Evolutionary conservation across 2,888 invertebrate genomes (phyloP), one percentile per base, ranked within the genome.

Genomic region (Drosophila neutralis): DNA sequence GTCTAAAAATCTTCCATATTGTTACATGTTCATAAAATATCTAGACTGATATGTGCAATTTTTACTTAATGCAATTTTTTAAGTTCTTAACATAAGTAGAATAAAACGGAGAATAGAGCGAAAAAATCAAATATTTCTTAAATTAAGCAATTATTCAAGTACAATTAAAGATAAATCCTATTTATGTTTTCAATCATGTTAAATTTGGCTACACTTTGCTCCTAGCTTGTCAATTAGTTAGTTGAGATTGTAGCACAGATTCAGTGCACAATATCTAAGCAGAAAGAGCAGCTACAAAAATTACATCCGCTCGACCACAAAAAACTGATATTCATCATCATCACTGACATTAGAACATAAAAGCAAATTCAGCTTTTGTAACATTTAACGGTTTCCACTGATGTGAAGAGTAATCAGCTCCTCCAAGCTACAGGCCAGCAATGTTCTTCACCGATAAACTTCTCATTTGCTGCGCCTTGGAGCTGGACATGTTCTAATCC

Each of bases 291-390:
- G 59, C 31, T 35, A 42, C 36, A 53, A 60, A 70, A 76, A 78
- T 18, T 18, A 18, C 38, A 38, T 38, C 72, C 65, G 70, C 76
- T 84, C 67, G 59, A 36, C 35, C 64, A 64, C 60, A 51, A 57
- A 61, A 78, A 72, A 56, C 62, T 69, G 59, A 84, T 59, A 13
- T 48, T 4, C 29, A 61, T 49, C 11, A 52, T 53, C 15, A 52
- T 29, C 40, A 40, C 27, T 33, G 82, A 35, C 21, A 59, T 77
- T 60, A 48, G 57, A 52, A 82, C 86, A 83, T 84, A 85, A 83
- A 89, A 91, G 89, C 88, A 91, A 91, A 92, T 91, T 90, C 90
- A 91, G 90, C 91, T 91, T 90, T 90, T 91, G 91, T 87, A 90
- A 83, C 85, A 90, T 88, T 92, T 91, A 92, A 92, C 92, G 91